Base-by-base conservation (phyloP, 2,888 invertebrate species). In the Aspidiotus rigidus region DNA sequence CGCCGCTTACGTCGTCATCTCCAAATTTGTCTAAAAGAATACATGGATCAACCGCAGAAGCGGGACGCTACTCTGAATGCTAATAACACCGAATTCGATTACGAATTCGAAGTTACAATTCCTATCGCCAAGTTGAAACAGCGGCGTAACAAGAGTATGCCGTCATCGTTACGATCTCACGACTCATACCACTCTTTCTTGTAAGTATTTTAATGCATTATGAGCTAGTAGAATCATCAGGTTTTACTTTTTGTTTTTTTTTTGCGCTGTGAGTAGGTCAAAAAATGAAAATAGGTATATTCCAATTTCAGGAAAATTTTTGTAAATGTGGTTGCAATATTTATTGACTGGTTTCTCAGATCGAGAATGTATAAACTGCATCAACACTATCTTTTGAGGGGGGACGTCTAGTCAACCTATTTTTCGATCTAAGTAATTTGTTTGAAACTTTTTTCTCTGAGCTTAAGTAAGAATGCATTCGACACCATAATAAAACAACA, bases 41-140 rank as follows among this genome's bases (percentile, higher is more conserved):
- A 7, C 39, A 66, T 66, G 66, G 66, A 59, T 66, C 66, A 66
- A 59, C 66, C 66, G 57, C 64, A 64, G 11, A 66, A 66, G 10
- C 42, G 13, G n/a, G 56, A 15, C 42, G 56, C 44, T 17, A 53
- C 59, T 59, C 15, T 44, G 62, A 44, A 41, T 15, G 16, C 1
- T 13, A 40, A 10, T 9, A 10, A 11, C 2, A 39, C 63, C 10
- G 69, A 71, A 44, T 60, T 72, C 28, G 72, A 72, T 60, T 72
- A 71, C 62, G 72, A 72, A 63, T 71, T 72, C 64, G 71, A 72
- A 54, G 71, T 72, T 63, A 72, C 72, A 41, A 69, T 72, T 16
- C 72, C 72, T 53, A 67, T 72, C 55, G 71, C 72, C 55, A 71
- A 69, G 55, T 69, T 69, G 53, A 62, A 62, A 62, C 40, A 41